Evolutionary conservation across 2,113 vertebrate species (phyloP).

Genomic region (Crotalus helleri): DNA sequence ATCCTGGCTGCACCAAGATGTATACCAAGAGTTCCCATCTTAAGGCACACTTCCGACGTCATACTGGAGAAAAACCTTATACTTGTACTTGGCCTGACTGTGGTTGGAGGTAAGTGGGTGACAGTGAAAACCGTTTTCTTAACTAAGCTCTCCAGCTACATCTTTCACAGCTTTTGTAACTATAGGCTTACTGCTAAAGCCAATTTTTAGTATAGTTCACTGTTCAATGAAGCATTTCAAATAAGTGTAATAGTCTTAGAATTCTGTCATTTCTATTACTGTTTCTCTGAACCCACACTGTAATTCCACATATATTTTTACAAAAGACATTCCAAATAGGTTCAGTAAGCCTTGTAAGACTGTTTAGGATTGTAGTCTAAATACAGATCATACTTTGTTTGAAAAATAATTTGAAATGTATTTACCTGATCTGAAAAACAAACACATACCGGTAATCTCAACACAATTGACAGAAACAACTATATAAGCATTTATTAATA

Average conservation of each 20-base stretch:
- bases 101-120: conserved; percentile 76
- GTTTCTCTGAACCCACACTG: not conserved
- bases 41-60: conserved; percentile 80
- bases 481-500: not conserved
- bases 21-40: conserved; percentile 89
- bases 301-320: not conserved
- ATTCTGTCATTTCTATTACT: not conserved
- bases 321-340: no score
- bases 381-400: not conserved
- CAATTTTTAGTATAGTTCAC: not conserved
- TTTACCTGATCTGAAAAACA: not conserved
- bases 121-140: not conserved
- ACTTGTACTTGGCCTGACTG: conserved; percentile 84
- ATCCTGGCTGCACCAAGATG: conserved; percentile 84
- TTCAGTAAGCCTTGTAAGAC: not conserved
- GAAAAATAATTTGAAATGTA: not conserved
- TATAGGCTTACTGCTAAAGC: not conserved
- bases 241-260: not conserved
- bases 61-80: conserved; percentile 84
- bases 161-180: not conserved
- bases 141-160: not conserved
- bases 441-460: not conserved
- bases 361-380: not conserved
- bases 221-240: not conserved
- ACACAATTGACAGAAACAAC: not conserved